Conservation (phyloP, 2,888 invertebrate species). For the Operophtera brumata region DNA sequence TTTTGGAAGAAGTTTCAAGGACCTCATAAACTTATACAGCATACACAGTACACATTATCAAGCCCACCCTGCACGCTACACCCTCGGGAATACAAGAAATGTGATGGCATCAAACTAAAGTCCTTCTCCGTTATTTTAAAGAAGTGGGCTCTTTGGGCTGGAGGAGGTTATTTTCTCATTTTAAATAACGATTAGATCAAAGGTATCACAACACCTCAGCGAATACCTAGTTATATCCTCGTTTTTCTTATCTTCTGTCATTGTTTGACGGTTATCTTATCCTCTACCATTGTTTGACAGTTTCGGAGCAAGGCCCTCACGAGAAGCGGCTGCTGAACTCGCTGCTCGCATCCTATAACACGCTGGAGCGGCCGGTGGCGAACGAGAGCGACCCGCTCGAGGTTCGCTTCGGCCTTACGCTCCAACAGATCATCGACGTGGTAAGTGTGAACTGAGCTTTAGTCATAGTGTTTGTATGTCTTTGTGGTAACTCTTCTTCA, state of each 20-base stretch:
- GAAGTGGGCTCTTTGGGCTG: too few species aligned
- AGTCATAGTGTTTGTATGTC: not conserved
- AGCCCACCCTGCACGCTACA: too few species aligned
- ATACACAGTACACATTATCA: too few species aligned
- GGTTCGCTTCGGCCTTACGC: conserved; percentile 94
- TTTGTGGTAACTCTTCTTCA: not conserved
- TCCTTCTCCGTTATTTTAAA: too few species aligned
- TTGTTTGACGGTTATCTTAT: not conserved
- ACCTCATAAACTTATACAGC: too few species aligned
- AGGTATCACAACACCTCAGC: conserved; percentile 22
- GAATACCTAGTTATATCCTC: not conserved
- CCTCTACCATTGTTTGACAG: conserved; percentile 67
- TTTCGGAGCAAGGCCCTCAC: conserved; percentile 93
- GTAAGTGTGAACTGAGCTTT: conserved; percentile 81
- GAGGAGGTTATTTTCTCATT: too few species aligned
- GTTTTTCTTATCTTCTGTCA: not conserved
- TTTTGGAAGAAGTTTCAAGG: too few species aligned
- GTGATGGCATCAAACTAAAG: too few species aligned
- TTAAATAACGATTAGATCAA: not conserved
- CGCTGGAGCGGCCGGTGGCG: conserved; percentile 93
- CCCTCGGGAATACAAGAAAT: too few species aligned
- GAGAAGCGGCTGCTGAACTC: conserved; percentile 93
- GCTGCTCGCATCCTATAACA: conserved; percentile 91
- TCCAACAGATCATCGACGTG: conserved; percentile 97
- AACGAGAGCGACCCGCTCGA: conserved; percentile 95